Base-by-base conservation (phyloP, 2,113 vertebrate genomes). In the Zeus faber region DNA sequence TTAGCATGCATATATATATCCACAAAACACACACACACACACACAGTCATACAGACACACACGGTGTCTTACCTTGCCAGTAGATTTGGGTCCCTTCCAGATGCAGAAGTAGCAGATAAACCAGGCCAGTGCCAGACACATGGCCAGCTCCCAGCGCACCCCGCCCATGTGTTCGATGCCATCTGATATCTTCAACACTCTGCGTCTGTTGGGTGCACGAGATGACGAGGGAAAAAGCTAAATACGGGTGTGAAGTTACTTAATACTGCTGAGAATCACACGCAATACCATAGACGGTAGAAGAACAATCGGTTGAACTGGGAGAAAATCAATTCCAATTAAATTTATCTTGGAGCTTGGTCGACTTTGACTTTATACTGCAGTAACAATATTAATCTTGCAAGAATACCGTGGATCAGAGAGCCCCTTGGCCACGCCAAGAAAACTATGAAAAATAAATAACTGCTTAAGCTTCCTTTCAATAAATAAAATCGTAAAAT, bases 101-200 rank as follows among this genome's bases (percentile, higher is more conserved):
- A 99, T 98, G 79, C 97, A 99, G 79, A 99, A 98, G 73, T 99
- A 99, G 72, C 96, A 98, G 76, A 98, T 95, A 77, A 97, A 93
- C 97, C 97, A 99, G 49, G 96, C 97, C 35, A 94, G 86, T 26
- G 94, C 87, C 41, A 99, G 92, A 86, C 95, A 99, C 57, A 97
- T 83, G 7, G 94, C 95, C 43, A 99, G 89, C 70, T 98, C 97
- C 95, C 96, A 97, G 51, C 96, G 95, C 27, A 99, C 83, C 13
- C 90, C 85, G 16, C 97, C 97, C 1, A 98, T 92, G 64, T 98
- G 90, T 41, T 98, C 96, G 3, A 99, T 98, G 27, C 97, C 97
- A 29, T 89, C 91, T 0, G 97, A 99, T 81, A 99, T 98, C 21
- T 90, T 90, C 57, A 99, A 85, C 8, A 99, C 97, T 70, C 95